phyloP scores from a whole-genome alignment of 2,113 vertebrate species.

The Cephalophus harveyi region DNA sequence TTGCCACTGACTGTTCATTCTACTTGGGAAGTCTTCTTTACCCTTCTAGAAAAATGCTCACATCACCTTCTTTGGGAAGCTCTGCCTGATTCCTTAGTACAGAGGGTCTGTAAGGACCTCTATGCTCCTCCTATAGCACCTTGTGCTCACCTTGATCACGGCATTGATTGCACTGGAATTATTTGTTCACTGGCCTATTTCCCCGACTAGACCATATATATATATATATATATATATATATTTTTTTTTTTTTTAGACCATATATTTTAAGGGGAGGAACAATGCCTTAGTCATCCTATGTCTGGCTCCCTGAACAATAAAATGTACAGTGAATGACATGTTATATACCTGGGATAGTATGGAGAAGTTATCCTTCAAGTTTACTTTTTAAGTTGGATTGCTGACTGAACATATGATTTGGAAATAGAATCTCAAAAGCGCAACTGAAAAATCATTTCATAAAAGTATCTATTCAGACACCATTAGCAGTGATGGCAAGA shows the following conservation, averaged over 20 bases:
- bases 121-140: neutral
- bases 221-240: no score
- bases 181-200: neutral
- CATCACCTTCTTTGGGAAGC: neutral
- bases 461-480: neutral
- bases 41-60: neutral
- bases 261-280: neutral
- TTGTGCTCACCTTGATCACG: neutral
- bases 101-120: neutral
- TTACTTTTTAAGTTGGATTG: neutral
- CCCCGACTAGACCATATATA: neutral
- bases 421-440: constrained; percentile 35
- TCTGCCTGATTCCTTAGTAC: neutral
- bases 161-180: neutral
- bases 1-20: neutral
- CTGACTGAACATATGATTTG: neutral
- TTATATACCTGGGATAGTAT: neutral
- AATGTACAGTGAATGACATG: neutral
- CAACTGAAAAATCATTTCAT: neutral
- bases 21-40: neutral
- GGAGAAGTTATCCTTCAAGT: neutral
- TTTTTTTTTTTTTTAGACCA: neutral
- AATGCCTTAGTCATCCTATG: neutral
- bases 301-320: neutral
- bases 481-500: neutral